These are phyloP conservation scores for Stichopus horrens DNA, from an alignment of 53 echinoderm and acorn worm species.

Conservation along the genomic window DNA sequence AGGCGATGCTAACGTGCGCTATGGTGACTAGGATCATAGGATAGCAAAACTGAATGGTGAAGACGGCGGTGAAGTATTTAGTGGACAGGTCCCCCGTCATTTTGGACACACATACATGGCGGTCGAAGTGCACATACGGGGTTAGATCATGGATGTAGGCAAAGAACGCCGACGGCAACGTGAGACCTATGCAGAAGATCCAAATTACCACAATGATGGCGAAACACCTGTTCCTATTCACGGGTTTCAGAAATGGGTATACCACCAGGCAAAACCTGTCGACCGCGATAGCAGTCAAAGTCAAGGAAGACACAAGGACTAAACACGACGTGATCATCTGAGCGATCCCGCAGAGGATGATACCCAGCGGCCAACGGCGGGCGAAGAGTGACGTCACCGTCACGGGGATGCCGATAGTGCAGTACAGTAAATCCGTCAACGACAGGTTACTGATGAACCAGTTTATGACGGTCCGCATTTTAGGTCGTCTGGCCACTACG, in stretches of 20 bases:
- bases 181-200: conserved; percentile 63
- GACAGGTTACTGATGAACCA: conserved; percentile 88
- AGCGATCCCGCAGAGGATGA: conserved; percentile 59
- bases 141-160: conserved; percentile 53
- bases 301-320: conserved; percentile 82
- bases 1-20: conserved; percentile 77
- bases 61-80: conserved; percentile 32
- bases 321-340: conserved; percentile 66
- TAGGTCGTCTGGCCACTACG: conserved; percentile 75
- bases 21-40: conserved; percentile 78
- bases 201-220: conserved; percentile 73
- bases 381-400: conserved; percentile 58
- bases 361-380: conserved; percentile 62
- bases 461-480: conserved; percentile 92
- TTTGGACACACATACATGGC: neutral
- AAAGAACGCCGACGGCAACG: conserved; percentile 65
- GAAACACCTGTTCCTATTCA: conserved; percentile 69
- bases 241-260: conserved; percentile 81
- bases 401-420: conserved; percentile 71
- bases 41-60: conserved; percentile 57
- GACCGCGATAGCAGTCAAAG: conserved; percentile 82
- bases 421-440: conserved; percentile 69
- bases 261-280: conserved; percentile 94
- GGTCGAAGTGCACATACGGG: neutral
- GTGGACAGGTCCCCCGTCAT: neutral